Base-by-base conservation (phyloP, 2,113 vertebrate genomes). In the Otolemur garnettii region DNA sequence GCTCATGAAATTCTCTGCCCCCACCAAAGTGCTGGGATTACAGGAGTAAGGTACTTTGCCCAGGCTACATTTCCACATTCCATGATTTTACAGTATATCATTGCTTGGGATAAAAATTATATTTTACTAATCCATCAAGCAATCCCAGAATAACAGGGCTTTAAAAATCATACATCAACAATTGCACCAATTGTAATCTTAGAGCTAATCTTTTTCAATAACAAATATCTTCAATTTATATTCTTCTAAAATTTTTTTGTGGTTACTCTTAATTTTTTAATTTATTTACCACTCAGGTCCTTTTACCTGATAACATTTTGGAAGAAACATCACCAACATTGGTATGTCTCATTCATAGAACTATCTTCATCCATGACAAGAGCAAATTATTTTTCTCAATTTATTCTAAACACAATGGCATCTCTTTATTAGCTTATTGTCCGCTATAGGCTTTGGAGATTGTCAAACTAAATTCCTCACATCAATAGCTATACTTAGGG, bases 291-390 rank as follows among this genome's bases (percentile, higher is more conserved):
- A 89, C 26, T 55, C 71, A 19, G 66, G 4, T 87, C 83, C 66
- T 5, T 81, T 59, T 11, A 78, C 24, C 10, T 84, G 60, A 60
- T 69, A 35, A 53, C 11, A 64, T 78, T 92, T 74, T 60, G 55
- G n/a, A 68, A 95, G n/a, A 55, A 77, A 78, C 6, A 42, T 68
- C 21, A 71, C 50, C 15, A 83, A 62, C 19, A 71, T 42, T 90
- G 72, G 24, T 35, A 87, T 69, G 17, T 74, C 28, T 90, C 81
- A 62, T 90, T 90, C n/a, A 19, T 28, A 93, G 60, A 26, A 77
- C 42, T 89, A 10, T 88, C n/a, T 79, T 91, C 77, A 93, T 93
- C 26, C 19, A 88, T 81, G 38, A 18, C 53, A 77, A 93, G 75
- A 38, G 12, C 72, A 26, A 88, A 72, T 77, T 86, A 55, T 74